phyloP scores from a whole-genome alignment of 37 sponge, comb jelly and placozoan genomes.

The Petrosia ficiformis region DNA sequence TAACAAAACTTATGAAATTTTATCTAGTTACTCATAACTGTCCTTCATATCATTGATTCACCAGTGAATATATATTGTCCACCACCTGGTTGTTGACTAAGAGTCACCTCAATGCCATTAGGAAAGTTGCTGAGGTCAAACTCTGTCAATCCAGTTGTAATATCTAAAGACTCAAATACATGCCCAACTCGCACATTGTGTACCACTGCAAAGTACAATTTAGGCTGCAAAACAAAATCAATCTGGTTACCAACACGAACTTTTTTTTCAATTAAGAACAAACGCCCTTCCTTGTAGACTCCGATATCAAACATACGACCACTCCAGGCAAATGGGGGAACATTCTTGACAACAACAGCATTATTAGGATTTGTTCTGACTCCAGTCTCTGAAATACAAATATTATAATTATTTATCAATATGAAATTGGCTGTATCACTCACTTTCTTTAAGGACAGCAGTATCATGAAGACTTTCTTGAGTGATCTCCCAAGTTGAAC shows the following conservation, averaged over 20 bases:
- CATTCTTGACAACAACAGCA: neutral
- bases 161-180: neutral
- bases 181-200: neutral
- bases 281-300: neutral
- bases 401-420: too few relatives aligned
- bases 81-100: neutral
- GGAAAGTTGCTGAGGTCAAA: neutral
- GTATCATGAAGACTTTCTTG: neutral
- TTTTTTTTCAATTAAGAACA: neutral
- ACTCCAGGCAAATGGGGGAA: neutral
- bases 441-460: neutral
- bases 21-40: too few relatives aligned
- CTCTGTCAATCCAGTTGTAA: neutral
- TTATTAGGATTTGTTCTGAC: neutral
- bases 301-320: neutral
- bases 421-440: too few relatives aligned
- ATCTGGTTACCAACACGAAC: neutral
- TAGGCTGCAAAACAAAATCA: neutral
- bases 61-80: neutral
- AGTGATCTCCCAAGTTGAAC: constrained; percentile 2
- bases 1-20: too few relatives aligned
- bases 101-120: neutral
- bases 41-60: neutral
- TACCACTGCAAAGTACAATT: neutral
- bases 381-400: too few relatives aligned